Base-by-base conservation (phyloP, 2,888 invertebrate species). In the Apeira syringaria region DNA sequence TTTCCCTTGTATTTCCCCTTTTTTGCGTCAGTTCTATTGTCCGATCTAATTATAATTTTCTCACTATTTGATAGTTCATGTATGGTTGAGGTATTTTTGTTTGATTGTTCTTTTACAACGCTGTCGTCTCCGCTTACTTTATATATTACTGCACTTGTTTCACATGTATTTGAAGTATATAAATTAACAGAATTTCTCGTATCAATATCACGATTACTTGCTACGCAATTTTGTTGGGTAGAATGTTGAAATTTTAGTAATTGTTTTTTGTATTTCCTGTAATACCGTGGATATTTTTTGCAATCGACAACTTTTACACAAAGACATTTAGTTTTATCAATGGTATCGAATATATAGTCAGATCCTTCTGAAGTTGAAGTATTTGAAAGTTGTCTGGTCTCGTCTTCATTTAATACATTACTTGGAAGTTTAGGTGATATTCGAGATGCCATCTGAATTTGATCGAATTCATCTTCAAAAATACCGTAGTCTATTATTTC, bases 201-300 rank as follows among this genome's bases (percentile, higher is more conserved):
- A 20, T 7, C 20, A 4, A 20, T 6, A 5, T 20, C 6, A 20
- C 6, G 5, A 20, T 20, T 2, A 26, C 25, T 12, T 5, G 10
- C 11, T 36, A 29, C n/a, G 4, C 2, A 15, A 3, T 3, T 15
- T 15, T 15, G 15, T 15, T 11, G 8, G 32, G 8, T 24, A 5
- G 1, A 2, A n/a, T 17, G 11, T 17, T 47, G 18, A 1, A 1
- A 2, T 30, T 2, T 13, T 12, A 47, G 25, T 20, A 34, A 28
- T 11, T 40, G n/a, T 34, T 31, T 31, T 24, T 33, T 45, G 18
- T 29, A 44, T 6, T 41, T 56, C 30, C 38, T 57, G 53, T 54
- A 51, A 42, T 40, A 56, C 61, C 61, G 43, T 1, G 46, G 50
- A 27, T 37, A 46, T 22, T 50, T 50, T 8, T 15, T 30, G 11